Base-by-base conservation (phyloP, 37 sponge, comb jelly and placozoan genomes). In the Dysidea cf. avara region DNA sequence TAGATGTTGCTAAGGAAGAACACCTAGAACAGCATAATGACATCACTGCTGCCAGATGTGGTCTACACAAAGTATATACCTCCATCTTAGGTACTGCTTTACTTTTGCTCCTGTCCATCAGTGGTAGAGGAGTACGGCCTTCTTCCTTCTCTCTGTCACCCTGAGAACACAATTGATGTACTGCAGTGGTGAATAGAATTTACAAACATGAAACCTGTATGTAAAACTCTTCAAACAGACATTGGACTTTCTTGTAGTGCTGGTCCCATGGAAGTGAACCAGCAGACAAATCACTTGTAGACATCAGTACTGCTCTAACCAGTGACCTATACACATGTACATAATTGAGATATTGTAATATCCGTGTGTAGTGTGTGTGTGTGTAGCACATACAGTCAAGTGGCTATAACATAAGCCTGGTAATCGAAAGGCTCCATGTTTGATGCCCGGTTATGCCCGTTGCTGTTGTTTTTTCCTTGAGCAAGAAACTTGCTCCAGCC, bases 81-180 rank as follows among this genome's bases (percentile, higher is more conserved):
- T 71, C 56, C 13, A 54, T 54, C 31, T 71, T 71, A 26, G 71
- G 71, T 6, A 71, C 28, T 12, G 26, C 32, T 5, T 81, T 43
- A 11, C 50, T 25, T 60, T 46, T 63, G 22, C 14, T 51, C 18
- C 77, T 57, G 65, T 89, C 81, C 90, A 89, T 80, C 71, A 89
- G 63, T 22, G 75, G 66, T 1, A 80, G 22, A 14, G 90, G 90
- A n/a, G 21, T 53, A 24, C 63, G 29, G 26, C 86, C 90, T 21
- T 39, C 14, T 1, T 34, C 67, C 51, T 84, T 84, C 65, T 89
- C 90, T 48, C 63, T 49, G 58, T 89, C 85, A 43, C 90, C 90
- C 90, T 89, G 81, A 6, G 63, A 17, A 50, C 17, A 47, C 18
- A 77, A 24, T n/a, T n/a, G n/a, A n/a, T 40, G 48, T 18, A 53